Evolutionary conservation across 1,140 invertebrate genomes (phyloP), one percentile per base, ranked within the genome.

Genomic region (Antheraea pernyi): DNA sequence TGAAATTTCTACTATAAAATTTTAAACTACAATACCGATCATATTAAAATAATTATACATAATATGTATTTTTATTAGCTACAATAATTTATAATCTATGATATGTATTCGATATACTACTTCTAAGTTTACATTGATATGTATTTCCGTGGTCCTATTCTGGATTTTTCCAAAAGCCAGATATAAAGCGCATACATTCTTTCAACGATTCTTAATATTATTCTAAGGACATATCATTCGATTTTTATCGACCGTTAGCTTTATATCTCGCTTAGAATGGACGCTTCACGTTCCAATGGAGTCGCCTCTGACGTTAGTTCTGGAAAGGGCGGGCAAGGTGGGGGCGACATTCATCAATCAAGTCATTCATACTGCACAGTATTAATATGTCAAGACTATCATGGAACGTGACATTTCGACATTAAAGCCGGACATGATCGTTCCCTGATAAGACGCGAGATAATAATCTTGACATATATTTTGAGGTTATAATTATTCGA

Each of bases 131-230:
- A 86, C 60, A 86, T 82, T 87, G 87, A 91, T 91, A 91, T 91
- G 88, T 88, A 53, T 53, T 80, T 84, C 81, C 79, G 79, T 91
- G 87, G 89, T 89, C 89, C 88, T 89, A 88, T 81, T 84, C 83
- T 88, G 89, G 86, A 88, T 82, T 83, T 84, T 83, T 80, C 82
- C 81, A 88, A 85, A 89, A 91, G 88, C 87, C 84, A 91, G 87
- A 91, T 89, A 91, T 89, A 91, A 91, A 91, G 89, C 89, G 88
- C 81, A 83, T 86, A 83, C 88, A 88, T 91, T 91, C 88, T 88
- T 87, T 89, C 75, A 81, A 77, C 78, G 76, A 77, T 86, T 87
- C 76, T 84, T 85, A 78, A 76, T 74, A 67, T 53, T 53, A 53
- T 16, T 7, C 80, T 87, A 86, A 80, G 78, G 75, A 81, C 78